Conservation (phyloP, 2,888 invertebrate genomes). For the Melolontha melolontha region DNA sequence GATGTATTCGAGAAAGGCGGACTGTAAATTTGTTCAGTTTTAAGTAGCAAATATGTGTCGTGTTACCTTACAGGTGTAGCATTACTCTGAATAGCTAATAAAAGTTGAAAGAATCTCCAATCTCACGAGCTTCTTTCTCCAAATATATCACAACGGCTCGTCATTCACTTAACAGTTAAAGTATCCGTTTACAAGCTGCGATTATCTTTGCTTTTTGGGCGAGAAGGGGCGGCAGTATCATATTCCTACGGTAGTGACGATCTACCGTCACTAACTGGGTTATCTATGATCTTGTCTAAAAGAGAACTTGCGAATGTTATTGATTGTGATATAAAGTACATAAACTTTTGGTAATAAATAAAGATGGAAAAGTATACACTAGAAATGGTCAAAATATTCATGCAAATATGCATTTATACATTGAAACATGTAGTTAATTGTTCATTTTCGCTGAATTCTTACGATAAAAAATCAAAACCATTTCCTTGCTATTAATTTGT, state of each 20-base stretch:
- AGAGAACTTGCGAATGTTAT: neutral
- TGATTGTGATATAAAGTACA: no score
- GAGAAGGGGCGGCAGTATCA: slow-evolving; percentile 24
- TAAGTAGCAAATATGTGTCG: slow-evolving; percentile 42
- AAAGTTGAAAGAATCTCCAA: slow-evolving; percentile 43
- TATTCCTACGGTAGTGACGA: slow-evolving; percentile 11
- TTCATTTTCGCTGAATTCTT: no score
- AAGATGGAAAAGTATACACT: no score
- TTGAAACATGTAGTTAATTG: no score
- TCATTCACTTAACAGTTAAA: slow-evolving; percentile 42
- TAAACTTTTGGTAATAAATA: no score
- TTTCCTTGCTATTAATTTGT: no score
- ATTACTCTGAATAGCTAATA: slow-evolving; percentile 42
- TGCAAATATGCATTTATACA: no score
- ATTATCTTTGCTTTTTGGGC: slow-evolving; percentile 29
- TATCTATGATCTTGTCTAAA: slow-evolving; percentile 7
- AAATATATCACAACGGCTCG: slow-evolving; percentile 37
- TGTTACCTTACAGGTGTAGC: slow-evolving; percentile 43
- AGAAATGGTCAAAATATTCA: no score
- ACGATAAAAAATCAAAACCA: no score
- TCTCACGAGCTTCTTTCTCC: slow-evolving; percentile 32
- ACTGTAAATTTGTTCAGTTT: slow-evolving; percentile 40
- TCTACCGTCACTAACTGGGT: slow-evolving; percentile 23
- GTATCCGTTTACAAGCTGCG: slow-evolving; percentile 48
- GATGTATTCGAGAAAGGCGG: slow-evolving; percentile 12